A percentile compares a stretch with the other conserved stretches of the same genome.
Conservation (phyloP, 2,797 vertebrate species). For the Nannoperca obscura region DNA sequence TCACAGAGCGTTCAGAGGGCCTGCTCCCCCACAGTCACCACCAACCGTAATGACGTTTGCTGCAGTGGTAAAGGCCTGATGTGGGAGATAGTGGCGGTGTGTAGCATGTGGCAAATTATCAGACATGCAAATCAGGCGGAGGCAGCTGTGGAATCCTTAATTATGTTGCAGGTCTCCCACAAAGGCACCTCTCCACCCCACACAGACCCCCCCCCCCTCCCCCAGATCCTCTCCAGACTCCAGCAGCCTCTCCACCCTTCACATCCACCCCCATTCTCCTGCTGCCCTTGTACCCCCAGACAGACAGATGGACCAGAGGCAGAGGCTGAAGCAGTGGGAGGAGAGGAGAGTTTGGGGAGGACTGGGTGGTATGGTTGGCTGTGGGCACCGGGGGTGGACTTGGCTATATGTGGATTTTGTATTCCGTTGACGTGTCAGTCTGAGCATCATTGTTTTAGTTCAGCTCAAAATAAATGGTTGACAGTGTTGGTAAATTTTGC, state of each 20-base stretch:
- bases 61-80: constrained; percentile 79
- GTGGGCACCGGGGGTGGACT: constrained; percentile 57
- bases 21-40: constrained; percentile 65
- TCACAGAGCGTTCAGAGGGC: constrained; percentile 49
- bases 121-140: constrained; percentile 85
- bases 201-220: constrained; percentile 39
- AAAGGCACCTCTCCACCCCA: constrained; percentile 76
- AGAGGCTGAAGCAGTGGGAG: constrained; percentile 65
- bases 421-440: constrained; percentile 66
- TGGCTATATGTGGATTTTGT: constrained; percentile 59
- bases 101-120: constrained; percentile 83
- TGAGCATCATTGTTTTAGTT: constrained; percentile 50
- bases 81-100: constrained; percentile 76
- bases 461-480: constrained; percentile 50
- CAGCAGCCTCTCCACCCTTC: constrained; percentile 34
- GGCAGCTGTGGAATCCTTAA: constrained; percentile 86
- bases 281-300: constrained; percentile 74
- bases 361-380: constrained; percentile 54
- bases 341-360: constrained; percentile 59
- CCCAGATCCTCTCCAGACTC: constrained; percentile 60
- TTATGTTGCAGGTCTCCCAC: constrained; percentile 79
- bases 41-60: constrained; percentile 76
- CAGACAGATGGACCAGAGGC: constrained; percentile 84
- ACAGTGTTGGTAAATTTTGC: constrained; percentile 20
- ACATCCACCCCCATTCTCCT: constrained; percentile 61